A percentile compares a stretch with the other conserved stretches of the same genome.
phyloP scores from a whole-genome alignment of 2,797 vertebrate species.

The Acridotheres tristis region DNA sequence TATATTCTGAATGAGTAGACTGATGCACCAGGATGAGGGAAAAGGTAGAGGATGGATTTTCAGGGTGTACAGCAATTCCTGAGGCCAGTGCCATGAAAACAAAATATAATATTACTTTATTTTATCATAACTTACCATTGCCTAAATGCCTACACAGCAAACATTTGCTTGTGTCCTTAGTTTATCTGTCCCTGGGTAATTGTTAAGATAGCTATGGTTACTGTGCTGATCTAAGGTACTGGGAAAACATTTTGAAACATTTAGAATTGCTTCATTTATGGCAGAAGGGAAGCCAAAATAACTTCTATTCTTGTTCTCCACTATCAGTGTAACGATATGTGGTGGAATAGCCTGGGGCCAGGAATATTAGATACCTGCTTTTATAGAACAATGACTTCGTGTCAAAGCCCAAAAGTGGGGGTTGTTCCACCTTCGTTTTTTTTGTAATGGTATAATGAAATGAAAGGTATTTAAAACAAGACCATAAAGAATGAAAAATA shows the following conservation, averaged over 20 bases:
- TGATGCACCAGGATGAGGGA: not conserved
- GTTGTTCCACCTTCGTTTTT: not conserved
- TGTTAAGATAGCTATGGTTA: constrained; percentile 41
- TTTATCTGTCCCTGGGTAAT: constrained; percentile 58
- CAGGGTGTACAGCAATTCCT: not conserved
- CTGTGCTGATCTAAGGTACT: constrained; percentile 28
- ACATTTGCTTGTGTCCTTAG: constrained; percentile 36
- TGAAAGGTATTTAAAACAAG: not conserved
- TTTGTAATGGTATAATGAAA: not conserved
- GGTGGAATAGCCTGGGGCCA: not conserved
- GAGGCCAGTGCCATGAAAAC: not conserved
- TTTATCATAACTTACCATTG: not conserved
- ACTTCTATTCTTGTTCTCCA: not conserved
- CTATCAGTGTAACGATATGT: not conserved
- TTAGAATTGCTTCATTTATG: constrained; percentile 21
- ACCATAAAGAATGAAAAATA: not conserved
- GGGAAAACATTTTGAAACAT: constrained; percentile 11
- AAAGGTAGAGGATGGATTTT: not conserved
- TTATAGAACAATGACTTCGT: constrained; percentile 7
- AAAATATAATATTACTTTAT: not conserved
- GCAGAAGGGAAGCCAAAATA: constrained; percentile 37
- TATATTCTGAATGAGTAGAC: not conserved
- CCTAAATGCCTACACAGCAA: constrained; percentile 32
- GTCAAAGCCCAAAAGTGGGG: not conserved
- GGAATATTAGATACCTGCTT: not conserved